Evolutionary conservation across 2,113 vertebrate species (phyloP).

Genomic region (Triplophysa tibetana): DNA sequence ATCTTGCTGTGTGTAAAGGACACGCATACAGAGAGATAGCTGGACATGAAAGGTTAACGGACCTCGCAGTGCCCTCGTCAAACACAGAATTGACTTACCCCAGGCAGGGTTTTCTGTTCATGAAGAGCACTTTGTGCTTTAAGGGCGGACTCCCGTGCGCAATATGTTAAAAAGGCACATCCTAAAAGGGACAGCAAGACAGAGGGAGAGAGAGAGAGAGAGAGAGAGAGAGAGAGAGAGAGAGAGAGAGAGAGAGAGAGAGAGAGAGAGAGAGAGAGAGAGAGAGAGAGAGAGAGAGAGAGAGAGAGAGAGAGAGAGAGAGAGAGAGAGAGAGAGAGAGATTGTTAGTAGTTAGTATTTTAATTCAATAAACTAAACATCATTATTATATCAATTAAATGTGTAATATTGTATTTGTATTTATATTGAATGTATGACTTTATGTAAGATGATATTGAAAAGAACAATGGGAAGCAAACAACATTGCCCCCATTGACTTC

Average conservation of each 20-base stretch:
- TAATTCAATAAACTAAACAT: too few relatives aligned
- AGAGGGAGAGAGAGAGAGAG: background rate
- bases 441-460: too few relatives aligned
- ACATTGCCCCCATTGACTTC: too few relatives aligned
- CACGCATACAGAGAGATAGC: background rate
- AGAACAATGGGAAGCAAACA: too few relatives aligned
- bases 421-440: too few relatives aligned
- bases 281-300: background rate
- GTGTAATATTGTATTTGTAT: too few relatives aligned
- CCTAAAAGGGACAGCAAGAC: slow-evolving; percentile 67
- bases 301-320: background rate
- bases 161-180: slow-evolving; percentile 92
- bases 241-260: background rate
- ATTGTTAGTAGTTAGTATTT: background rate
- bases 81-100: slow-evolving; percentile 75
- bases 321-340: background rate
- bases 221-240: background rate
- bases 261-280: slow-evolving; percentile 20
- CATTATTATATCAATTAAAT: too few relatives aligned
- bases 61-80: slow-evolving; percentile 12
- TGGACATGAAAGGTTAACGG: too few relatives aligned
- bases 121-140: slow-evolving; percentile 92
- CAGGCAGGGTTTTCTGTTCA: slow-evolving; percentile 90
- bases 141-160: slow-evolving; percentile 87
- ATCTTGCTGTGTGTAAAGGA: background rate